Evolutionary conservation across 2,113 vertebrate species (phyloP).

Genomic region (Onychostruthus taczanowskii): DNA sequence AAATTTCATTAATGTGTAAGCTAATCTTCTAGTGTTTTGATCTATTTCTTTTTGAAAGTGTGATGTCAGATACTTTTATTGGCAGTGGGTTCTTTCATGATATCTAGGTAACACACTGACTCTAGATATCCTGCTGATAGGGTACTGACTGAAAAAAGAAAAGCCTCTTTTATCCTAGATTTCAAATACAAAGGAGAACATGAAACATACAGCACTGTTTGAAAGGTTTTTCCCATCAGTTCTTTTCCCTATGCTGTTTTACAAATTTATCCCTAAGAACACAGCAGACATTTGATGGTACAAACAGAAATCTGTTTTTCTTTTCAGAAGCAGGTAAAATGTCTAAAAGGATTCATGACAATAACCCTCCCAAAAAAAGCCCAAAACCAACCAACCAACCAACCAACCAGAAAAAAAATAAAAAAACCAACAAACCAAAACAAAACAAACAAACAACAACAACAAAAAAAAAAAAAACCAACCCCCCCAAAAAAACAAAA

Average conservation of each 20-base stretch:
- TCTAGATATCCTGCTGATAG: not conserved
- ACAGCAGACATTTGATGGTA: not conserved
- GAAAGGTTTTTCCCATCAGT: not conserved
- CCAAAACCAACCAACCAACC: not conserved
- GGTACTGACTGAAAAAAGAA: not conserved
- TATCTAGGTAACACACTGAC: not conserved
- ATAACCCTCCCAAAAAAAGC: not conserved
- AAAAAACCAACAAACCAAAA: too few species aligned
- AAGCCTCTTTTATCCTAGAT: not conserved
- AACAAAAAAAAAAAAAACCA: not conserved
- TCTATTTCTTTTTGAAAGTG: not conserved
- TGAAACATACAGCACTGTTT: not conserved
- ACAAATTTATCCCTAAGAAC: not conserved
- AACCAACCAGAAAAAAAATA: not conserved
- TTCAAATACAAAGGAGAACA: not conserved
- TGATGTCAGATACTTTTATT: not conserved
- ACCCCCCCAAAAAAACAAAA: too few species aligned
- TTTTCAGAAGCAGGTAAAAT: not conserved
- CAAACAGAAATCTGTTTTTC: not conserved
- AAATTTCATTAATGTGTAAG: not conserved
- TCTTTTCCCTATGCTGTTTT: not conserved
- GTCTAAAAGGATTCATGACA: not conserved
- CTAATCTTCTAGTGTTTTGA: not conserved
- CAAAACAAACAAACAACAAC: too few species aligned
- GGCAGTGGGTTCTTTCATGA: not conserved